A percentile compares a stretch with the other conserved stretches of the same genome.
Evolutionary conservation across 1,140 invertebrate genomes (phyloP).

Genomic region (Euura lappo): DNA sequence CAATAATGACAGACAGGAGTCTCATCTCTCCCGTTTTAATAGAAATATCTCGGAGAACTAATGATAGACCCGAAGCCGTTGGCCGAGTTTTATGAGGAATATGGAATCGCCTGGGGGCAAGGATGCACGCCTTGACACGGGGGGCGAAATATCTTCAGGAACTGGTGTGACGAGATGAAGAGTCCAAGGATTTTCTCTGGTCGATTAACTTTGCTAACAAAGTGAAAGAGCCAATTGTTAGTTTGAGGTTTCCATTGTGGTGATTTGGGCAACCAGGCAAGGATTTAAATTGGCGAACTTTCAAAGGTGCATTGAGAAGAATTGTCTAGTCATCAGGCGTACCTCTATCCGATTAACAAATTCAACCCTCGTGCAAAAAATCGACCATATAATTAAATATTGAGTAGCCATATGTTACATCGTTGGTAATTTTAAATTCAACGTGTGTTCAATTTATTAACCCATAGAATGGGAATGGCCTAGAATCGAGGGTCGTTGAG

Average conservation of each 20-base stretch:
- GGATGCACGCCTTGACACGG: background rate
- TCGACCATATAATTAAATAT: background rate
- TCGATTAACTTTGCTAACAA: background rate
- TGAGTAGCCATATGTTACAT: slow-evolving; percentile 2
- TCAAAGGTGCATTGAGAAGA: background rate
- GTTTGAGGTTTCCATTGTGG: background rate
- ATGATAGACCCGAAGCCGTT: background rate
- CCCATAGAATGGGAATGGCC: background rate
- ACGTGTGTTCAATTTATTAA: background rate
- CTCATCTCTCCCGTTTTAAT: background rate
- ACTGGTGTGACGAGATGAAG: background rate
- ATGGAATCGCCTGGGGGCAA: background rate
- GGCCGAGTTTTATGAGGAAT: background rate
- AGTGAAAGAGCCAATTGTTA: background rate
- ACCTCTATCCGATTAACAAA: background rate
- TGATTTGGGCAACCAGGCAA: background rate
- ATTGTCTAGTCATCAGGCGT: background rate
- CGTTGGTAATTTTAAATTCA: background rate
- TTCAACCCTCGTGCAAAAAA: background rate
- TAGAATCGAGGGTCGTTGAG: background rate
- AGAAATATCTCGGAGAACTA: slow-evolving; percentile 8
- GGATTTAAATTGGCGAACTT: background rate
- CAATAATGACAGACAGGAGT: background rate
- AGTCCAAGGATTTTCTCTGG: background rate
- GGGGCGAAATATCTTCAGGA: background rate